A percentile compares a stretch with the other conserved stretches of the same genome.
phyloP scores from a whole-genome alignment of 1,140 invertebrate species.

The Drosophila bocki region DNA sequence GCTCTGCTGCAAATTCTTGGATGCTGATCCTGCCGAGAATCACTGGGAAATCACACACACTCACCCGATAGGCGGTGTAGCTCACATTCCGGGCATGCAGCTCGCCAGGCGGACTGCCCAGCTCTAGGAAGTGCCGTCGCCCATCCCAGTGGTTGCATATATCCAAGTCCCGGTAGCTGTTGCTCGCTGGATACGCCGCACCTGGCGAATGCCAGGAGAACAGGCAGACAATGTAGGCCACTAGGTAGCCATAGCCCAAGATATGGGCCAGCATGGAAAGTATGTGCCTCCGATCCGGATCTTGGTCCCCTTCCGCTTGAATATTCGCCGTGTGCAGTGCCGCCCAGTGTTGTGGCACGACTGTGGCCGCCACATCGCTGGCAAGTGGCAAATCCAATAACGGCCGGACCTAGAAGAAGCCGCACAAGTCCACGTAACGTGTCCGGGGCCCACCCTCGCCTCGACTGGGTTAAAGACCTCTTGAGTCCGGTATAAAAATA shows the following conservation, averaged over 20 bases:
- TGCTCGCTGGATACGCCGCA: conserved; percentile 63
- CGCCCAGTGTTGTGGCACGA: conserved; percentile 53
- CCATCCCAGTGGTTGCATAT: conserved; percentile 88
- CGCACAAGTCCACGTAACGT: conserved; percentile 54
- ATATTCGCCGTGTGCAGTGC: conserved; percentile 35
- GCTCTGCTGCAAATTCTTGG: conserved; percentile 51
- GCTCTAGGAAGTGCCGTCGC: conserved; percentile 87
- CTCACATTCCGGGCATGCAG: conserved; percentile 87
- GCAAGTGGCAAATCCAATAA: conserved; percentile 78
- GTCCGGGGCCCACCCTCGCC: conserved; percentile 33
- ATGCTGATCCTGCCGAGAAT: not conserved
- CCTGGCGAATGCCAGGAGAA: conserved; percentile 50
- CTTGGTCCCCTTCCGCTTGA: conserved; percentile 16
- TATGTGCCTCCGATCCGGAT: conserved; percentile 7
- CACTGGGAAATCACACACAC: conserved; percentile 8
- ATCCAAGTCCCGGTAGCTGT: conserved; percentile 86
- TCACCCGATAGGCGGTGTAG: conserved; percentile 79
- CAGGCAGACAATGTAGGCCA: conserved; percentile 57
- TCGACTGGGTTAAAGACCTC: conserved; percentile 75
- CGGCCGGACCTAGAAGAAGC: conserved; percentile 53
- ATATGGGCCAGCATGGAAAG: conserved; percentile 45
- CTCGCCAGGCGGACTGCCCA: conserved; percentile 87
- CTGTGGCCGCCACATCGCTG: conserved; percentile 42
- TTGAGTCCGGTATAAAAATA: conserved; percentile 73
- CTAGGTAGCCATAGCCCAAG: conserved; percentile 64